phyloP scores from a whole-genome alignment of 2,113 vertebrate genomes.

The Hucho hucho region DNA sequence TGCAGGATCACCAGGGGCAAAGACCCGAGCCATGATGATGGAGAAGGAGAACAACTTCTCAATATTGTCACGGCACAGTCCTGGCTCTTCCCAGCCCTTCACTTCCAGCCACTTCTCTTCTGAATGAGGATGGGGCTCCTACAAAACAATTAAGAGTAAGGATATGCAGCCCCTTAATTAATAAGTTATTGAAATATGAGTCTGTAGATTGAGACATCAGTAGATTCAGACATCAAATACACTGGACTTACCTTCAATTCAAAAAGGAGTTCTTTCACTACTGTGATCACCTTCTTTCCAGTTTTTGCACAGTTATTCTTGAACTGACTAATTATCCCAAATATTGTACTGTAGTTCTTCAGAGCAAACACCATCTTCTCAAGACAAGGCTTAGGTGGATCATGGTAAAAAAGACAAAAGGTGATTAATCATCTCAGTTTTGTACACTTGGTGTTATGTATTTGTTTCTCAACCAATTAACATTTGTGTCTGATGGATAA shows the following conservation, averaged over 20 bases:
- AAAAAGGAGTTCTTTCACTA: slow-evolving; percentile 2
- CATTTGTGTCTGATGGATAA: background rate
- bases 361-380: slow-evolving; percentile 57
- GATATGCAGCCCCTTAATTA: background rate
- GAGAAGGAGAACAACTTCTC: slow-evolving; percentile 55
- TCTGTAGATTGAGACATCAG: background rate
- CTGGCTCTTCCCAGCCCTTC: background rate
- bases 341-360: slow-evolving; percentile 42
- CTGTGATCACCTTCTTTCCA: slow-evolving; percentile 27
- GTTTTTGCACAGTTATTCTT: slow-evolving; percentile 25
- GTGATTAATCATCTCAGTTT: background rate
- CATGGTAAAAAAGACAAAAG: background rate
- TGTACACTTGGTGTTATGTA: background rate
- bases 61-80: slow-evolving; percentile 44
- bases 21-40: slow-evolving; percentile 48
- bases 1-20: slow-evolving; percentile 32
- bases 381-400: slow-evolving; percentile 58
- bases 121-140: background rate
- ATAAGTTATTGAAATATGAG: background rate
- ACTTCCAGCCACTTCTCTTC: fast-evolving
- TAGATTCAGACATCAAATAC: background rate
- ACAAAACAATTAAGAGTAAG: background rate
- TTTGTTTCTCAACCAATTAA: background rate
- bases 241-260: background rate
- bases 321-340: slow-evolving; percentile 38